Evolutionary conservation across 2,888 invertebrate species (phyloP).

Genomic region (Eupithecia centaureata): DNA sequence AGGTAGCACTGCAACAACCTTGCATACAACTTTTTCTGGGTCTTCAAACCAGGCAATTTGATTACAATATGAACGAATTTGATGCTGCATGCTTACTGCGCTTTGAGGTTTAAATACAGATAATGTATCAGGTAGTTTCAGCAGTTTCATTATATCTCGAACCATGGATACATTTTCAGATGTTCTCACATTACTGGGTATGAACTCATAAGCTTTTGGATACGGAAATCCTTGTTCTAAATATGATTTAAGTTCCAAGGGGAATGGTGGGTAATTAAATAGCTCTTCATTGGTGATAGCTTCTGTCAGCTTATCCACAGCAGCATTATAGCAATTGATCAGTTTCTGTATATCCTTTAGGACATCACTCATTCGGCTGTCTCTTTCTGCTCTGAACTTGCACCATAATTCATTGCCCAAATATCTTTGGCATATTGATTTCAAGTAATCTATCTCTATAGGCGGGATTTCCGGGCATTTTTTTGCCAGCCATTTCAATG

Average conservation of each 20-base stretch:
- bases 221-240: conserved; percentile 76
- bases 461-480: conserved; percentile 77
- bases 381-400: conserved; percentile 71
- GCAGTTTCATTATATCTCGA: conserved; percentile 77
- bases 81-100: conserved; percentile 71
- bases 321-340: conserved; percentile 87
- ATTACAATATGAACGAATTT: conserved; percentile 78
- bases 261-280: conserved; percentile 85
- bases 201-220: conserved; percentile 87
- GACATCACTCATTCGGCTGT: conserved; percentile 70
- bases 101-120: conserved; percentile 73
- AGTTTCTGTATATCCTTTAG: conserved; percentile 84
- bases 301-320: conserved; percentile 84
- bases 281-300: conserved; percentile 85
- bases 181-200: conserved; percentile 85
- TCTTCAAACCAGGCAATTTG: conserved; percentile 79
- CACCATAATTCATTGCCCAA: conserved; percentile 86
- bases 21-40: conserved; percentile 76
- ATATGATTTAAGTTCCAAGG: conserved; percentile 85
- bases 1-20: conserved; percentile 74
- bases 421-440: conserved; percentile 81
- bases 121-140: conserved; percentile 81
- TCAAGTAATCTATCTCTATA: conserved; percentile 83
- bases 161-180: conserved; percentile 78
- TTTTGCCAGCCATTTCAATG: conserved; percentile 80